Evolutionary conservation across 2,113 vertebrate genomes (phyloP).

Genomic region (Ammodytes dubius): DNA sequence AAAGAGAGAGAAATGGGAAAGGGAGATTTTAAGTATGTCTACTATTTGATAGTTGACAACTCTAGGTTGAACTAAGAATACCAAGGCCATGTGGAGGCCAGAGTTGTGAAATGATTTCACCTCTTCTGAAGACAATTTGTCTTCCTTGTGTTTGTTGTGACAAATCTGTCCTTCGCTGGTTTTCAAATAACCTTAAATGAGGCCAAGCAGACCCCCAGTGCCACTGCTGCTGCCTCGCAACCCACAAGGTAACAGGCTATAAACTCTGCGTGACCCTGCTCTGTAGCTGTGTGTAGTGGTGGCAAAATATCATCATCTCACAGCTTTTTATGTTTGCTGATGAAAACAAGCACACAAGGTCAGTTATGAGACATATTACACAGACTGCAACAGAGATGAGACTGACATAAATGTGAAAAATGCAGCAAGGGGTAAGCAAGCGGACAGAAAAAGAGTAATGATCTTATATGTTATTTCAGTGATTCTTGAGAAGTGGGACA

Average conservation of each 20-base stretch:
- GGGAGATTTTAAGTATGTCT: background rate
- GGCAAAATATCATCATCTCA: constrained; percentile 17
- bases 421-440: constrained; percentile 21
- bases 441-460: background rate
- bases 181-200: constrained; percentile 47
- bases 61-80: background rate
- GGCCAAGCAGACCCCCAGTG: constrained; percentile 44
- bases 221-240: constrained; percentile 65
- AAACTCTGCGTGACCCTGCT: constrained; percentile 28
- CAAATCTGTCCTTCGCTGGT: constrained; percentile 4
- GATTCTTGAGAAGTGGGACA: too few relatives aligned
- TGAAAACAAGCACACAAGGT: constrained; percentile 22
- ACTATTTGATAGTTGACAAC: background rate
- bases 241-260: constrained; percentile 16
- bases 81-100: background rate
- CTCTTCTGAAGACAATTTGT: constrained; percentile 15
- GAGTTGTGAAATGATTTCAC: background rate
- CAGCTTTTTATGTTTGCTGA: constrained; percentile 29
- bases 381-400: constrained; percentile 27
- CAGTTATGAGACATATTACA: background rate
- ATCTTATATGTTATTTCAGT: too few relatives aligned
- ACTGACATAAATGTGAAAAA: constrained; percentile 15
- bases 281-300: constrained; percentile 5
- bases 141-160: constrained; percentile 23
- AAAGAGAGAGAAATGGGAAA: background rate